A percentile compares a stretch with the other conserved stretches of the same genome.
Evolutionary conservation across 2,888 invertebrate species (phyloP).

Genomic region (Baccha elongata): DNA sequence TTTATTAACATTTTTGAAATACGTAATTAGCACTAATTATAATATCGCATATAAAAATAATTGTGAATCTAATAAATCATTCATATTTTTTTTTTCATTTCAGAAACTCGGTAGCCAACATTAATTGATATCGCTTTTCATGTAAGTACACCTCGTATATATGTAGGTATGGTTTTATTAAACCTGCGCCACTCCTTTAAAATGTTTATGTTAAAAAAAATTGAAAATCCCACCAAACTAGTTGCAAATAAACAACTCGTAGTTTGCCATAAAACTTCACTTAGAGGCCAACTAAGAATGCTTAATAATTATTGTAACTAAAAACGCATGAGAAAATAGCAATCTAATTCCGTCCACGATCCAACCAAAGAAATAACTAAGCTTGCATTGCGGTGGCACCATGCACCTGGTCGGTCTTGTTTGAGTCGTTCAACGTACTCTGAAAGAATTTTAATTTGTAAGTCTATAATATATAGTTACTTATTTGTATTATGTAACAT

Average conservation of each 20-base stretch:
- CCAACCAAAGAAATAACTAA: constrained; percentile 2
- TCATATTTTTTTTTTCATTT: constrained; percentile 8
- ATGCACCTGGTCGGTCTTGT: constrained; percentile 44
- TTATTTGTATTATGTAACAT: constrained; percentile 13
- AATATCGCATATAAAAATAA: too few species aligned
- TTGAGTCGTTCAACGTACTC: constrained; percentile 19
- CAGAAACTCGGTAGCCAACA: constrained; percentile 18
- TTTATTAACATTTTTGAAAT: too few species aligned
- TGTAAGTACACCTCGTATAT: constrained; percentile 39
- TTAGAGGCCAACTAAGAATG: constrained; percentile 47
- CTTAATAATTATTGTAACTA: constrained; percentile 49
- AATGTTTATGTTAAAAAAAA: constrained; percentile 11
- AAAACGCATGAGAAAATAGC: constrained; percentile 61
- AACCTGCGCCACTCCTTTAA: constrained; percentile 32
- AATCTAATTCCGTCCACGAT: constrained; percentile 54
- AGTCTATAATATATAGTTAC: too few species aligned
- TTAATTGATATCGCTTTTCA: constrained; percentile 51
- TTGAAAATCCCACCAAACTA: constrained; percentile 32
- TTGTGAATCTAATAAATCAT: constrained; percentile 7
- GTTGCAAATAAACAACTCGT: constrained; percentile 20
- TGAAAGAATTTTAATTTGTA: constrained; percentile 52
- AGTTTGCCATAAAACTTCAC: constrained; percentile 31
- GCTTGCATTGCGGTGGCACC: constrained; percentile 9
- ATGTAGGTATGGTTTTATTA: background rate
- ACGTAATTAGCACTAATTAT: too few species aligned